A percentile compares a stretch with the other conserved stretches of the same genome.
Conservation (phyloP, 92 coral and sea anemone genomes). For the Zoanthus solanderi region DNA sequence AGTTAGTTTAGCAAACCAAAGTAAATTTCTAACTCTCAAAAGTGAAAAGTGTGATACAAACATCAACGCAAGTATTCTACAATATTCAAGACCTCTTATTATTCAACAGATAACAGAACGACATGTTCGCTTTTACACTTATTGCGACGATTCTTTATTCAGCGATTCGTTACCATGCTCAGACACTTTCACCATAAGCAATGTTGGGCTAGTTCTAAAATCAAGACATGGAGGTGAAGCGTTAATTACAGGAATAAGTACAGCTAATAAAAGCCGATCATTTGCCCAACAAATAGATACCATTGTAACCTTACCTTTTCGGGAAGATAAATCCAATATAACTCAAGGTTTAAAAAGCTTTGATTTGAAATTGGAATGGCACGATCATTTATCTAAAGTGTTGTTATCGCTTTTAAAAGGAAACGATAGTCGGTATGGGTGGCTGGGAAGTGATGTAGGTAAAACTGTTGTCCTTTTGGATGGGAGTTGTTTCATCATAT, state of each 20-base stretch:
- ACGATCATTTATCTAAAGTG: constrained; percentile 52
- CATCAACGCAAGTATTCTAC: constrained; percentile 11
- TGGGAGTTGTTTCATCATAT: constrained; percentile 73
- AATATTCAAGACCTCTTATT: constrained; percentile 64
- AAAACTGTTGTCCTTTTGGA: constrained; percentile 75
- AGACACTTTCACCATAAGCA: constrained; percentile 66
- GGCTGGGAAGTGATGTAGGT: constrained; percentile 86
- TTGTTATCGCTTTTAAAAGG: constrained; percentile 39
- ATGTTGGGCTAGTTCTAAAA: constrained; percentile 74
- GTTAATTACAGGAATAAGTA: constrained; percentile 61
- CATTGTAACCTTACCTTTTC: constrained; percentile 61
- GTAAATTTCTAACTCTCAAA: constrained; percentile 43
- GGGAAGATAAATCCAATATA: constrained; percentile 37
- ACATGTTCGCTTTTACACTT: constrained; percentile 62
- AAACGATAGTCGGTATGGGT: constrained; percentile 29
- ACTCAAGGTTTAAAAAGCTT: constrained; percentile 59
- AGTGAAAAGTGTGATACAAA: constrained; percentile 14
- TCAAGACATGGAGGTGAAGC: constrained; percentile 87
- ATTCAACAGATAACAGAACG: constrained; percentile 62
- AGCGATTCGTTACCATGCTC: constrained; percentile 51
- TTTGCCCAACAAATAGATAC: constrained; percentile 70
- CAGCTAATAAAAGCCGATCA: constrained; percentile 29
- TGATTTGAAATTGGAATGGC: constrained; percentile 54
- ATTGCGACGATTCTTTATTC: constrained; percentile 64
- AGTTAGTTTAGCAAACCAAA: constrained; percentile 42